phyloP scores from a whole-genome alignment of 2,797 vertebrate genomes.

The Manis pentadactyla region DNA sequence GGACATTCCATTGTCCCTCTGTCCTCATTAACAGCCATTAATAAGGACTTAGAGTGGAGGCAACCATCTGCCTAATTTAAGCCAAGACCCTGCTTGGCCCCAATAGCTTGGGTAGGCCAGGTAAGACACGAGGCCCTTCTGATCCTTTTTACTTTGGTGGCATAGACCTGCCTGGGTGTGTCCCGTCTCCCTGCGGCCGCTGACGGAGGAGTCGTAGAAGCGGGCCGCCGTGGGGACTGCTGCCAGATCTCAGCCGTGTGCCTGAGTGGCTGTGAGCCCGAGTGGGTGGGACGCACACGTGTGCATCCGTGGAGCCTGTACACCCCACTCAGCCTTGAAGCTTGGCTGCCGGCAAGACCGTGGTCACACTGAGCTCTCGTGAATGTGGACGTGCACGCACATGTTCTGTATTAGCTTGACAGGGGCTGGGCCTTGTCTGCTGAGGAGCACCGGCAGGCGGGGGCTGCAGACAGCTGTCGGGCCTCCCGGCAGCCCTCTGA shows the following conservation, averaged over 20 bases:
- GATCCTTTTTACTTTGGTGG: background rate
- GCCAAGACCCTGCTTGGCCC: constrained; percentile 14
- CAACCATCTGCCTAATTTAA: constrained; percentile 39
- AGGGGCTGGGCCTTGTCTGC: background rate
- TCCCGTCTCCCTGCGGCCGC: background rate
- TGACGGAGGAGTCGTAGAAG: background rate
- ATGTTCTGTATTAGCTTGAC: background rate
- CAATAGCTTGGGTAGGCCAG: background rate
- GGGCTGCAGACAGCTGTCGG: background rate
- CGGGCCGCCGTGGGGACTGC: background rate
- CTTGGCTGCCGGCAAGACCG: background rate
- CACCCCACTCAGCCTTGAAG: background rate
- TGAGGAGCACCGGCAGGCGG: background rate
- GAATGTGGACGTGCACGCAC: constrained; percentile 50
- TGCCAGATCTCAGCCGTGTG: background rate
- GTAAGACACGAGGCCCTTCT: background rate
- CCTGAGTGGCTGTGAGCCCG: background rate
- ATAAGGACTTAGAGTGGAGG: constrained; percentile 27
- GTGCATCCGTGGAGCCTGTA: background rate
- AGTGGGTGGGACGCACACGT: background rate
- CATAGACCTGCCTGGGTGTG: background rate
- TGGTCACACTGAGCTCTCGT: background rate
- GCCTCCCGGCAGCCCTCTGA: background rate
- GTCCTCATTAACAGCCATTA: constrained; percentile 37
- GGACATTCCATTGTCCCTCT: background rate